phyloP scores from a whole-genome alignment of 2,888 invertebrate species.

The Gymnoscelis rufifasciata region DNA sequence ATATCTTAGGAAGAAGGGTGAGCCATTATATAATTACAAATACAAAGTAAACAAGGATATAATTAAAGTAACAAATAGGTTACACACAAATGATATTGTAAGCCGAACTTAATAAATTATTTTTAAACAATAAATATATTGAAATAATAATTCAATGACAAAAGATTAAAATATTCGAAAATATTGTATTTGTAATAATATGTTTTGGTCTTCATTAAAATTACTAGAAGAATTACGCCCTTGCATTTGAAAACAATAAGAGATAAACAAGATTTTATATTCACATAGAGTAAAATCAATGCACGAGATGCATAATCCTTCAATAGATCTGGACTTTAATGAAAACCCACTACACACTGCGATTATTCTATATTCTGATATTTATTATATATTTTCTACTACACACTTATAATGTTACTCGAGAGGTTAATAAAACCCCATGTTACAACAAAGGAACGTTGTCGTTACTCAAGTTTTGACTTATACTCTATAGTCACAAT shows the following conservation, averaged over 20 bases:
- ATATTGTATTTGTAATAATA: slow-evolving; percentile 45
- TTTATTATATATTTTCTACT: slow-evolving; percentile 48
- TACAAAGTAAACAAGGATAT: slow-evolving; percentile 16
- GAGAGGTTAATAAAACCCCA: slow-evolving; percentile 61
- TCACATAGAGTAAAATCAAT: neutral
- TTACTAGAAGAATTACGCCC: slow-evolving; percentile 53
- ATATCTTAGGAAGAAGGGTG: slow-evolving; percentile 57
- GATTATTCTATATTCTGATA: slow-evolving; percentile 38
- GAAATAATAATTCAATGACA: no score
- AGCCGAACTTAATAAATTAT: no score
- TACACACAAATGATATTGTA: no score
- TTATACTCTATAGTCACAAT: slow-evolving; percentile 41
- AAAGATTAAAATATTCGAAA: slow-evolving; percentile 1
- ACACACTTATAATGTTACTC: slow-evolving; percentile 51
- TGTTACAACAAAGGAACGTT: slow-evolving; percentile 69
- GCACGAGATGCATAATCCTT: slow-evolving; percentile 55
- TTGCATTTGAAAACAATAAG: slow-evolving; percentile 33
- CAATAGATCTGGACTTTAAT: slow-evolving; percentile 47
- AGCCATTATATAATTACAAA: slow-evolving; percentile 32
- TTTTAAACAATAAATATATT: no score
- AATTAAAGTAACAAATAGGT: no score
- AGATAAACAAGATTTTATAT: neutral
- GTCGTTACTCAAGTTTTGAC: slow-evolving; percentile 56
- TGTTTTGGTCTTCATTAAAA: slow-evolving; percentile 31
- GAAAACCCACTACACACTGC: slow-evolving; percentile 47